Evolutionary conservation across 2,113 vertebrate genomes (phyloP), one percentile per base, ranked within the genome.

Genomic region (Turnix velox): DNA sequence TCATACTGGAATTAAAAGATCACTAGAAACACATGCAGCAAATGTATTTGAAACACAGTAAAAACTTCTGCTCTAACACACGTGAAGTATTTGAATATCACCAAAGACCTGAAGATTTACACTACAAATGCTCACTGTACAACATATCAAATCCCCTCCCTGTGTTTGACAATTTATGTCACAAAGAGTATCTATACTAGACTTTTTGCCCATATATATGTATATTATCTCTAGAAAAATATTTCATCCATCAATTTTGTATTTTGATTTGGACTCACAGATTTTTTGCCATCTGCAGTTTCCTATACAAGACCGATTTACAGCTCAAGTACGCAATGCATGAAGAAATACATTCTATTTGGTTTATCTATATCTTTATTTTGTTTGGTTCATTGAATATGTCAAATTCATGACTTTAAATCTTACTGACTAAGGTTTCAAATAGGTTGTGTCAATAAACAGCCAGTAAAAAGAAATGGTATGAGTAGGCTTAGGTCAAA

Each of bases 51-150:
- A 79, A 48, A 9, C 27, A 19, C 54, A 22, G 1, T 55, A 62
- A 92, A 88, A 94, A 30, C 9, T 52, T 80, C 39, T 72, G 30
- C 73, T 87, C 58, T 72, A 33, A 71, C n/a, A 62, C 14, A 28
- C 13, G 30, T 31, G 62, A 84, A 74, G n/a, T 77, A 12, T n/a
- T 33, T 25, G n/a, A 84, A 88, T 62, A 39, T 9, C 14, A 45
- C 62, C 51, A 97, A 94, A 97, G 90, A 98, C 87, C 96, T 94
- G 96, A 83, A 45, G 40, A 43, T 9, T 10, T 59, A 37, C 14
- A 18, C 27, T 63, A 48, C n/a, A 78, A 84, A 82, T 49, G 12
- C 18, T 90, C 59, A 37, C 8, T 39, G 30, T 66, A 55, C 28
- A 54, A 16, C 8, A 35, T 14, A 57, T 40, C 30, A 25, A 90